A percentile compares a stretch with the other conserved stretches of the same genome.
Conservation (phyloP, 2,888 invertebrate species). For the Mechanitis mazaeus region DNA sequence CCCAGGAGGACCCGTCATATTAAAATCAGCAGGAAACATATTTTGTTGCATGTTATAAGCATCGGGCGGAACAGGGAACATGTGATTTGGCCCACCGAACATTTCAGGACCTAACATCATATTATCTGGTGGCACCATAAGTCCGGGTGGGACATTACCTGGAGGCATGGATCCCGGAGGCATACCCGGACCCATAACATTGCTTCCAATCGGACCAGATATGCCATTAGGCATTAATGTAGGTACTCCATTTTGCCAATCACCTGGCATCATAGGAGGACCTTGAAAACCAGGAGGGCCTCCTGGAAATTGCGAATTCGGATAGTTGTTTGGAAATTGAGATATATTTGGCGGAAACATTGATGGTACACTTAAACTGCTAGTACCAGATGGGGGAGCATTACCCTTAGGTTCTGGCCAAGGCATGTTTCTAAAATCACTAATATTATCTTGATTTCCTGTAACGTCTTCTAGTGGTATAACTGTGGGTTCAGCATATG, state of each 20-base stretch:
- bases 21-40: conserved; percentile 72
- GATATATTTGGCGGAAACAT: conserved; percentile 67
- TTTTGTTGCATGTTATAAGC: conserved; percentile 66
- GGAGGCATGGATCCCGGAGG: conserved; percentile 53
- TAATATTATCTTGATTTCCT: conserved; percentile 87
- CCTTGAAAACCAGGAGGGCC: conserved; percentile 66
- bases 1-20: conserved; percentile 61
- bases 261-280: conserved; percentile 55
- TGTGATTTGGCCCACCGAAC: conserved; percentile 53
- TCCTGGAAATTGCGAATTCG: conserved; percentile 65
- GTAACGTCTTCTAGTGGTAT: conserved; percentile 94
- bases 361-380: conserved; percentile 53
- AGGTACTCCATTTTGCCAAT: conserved; percentile 63
- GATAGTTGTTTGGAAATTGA: conserved; percentile 66
- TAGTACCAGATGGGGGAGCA: conserved; percentile 60
- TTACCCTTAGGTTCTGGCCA: conserved; percentile 91
- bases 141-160: conserved; percentile 50
- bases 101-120: conserved; percentile 71
- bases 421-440: conserved; percentile 84
- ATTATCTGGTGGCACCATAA: conserved; percentile 69
- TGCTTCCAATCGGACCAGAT: conserved; percentile 51
- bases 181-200: conserved; percentile 52
- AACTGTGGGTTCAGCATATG: conserved; percentile 84
- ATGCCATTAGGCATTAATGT: conserved; percentile 58
- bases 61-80: conserved; percentile 59